A percentile compares a stretch with the other conserved stretches of the same genome.
phyloP scores from a whole-genome alignment of 1,140 invertebrate genomes.

The Drosophila elegans region DNA sequence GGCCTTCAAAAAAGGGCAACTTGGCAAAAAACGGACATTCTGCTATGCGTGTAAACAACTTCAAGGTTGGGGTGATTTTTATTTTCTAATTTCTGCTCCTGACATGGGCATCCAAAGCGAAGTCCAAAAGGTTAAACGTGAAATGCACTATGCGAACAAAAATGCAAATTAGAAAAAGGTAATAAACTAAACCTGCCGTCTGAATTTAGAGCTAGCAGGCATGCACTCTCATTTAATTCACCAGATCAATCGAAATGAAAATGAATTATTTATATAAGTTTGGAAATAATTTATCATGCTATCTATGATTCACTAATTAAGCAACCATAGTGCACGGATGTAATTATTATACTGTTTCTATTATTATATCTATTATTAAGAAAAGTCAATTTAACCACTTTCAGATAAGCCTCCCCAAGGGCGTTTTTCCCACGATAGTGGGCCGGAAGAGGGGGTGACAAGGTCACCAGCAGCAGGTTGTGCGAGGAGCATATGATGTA shows the following conservation, averaged over 20 bases:
- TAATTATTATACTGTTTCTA: too few relatives aligned
- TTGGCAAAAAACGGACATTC: slow-evolving; percentile 17
- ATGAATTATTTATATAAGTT: slow-evolving; percentile 16
- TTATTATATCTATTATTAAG: background rate
- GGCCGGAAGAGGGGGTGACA: background rate
- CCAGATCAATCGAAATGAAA: background rate
- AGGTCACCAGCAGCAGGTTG: slow-evolving; percentile 5
- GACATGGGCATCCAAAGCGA: slow-evolving; percentile 6
- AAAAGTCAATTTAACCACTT: background rate
- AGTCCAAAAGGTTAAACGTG: slow-evolving; percentile 19
- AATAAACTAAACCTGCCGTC: slow-evolving; percentile 7
- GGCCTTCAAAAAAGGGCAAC: slow-evolving; percentile 39
- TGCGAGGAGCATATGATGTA: slow-evolving; percentile 19
- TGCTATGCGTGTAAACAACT: slow-evolving; percentile 28
- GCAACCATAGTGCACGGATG: background rate
- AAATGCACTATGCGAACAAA: slow-evolving; percentile 20
- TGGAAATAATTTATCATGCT: background rate
- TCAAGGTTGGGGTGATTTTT: slow-evolving; percentile 29
- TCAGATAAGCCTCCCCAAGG: slow-evolving; percentile 12
- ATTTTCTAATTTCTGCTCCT: slow-evolving; percentile 15
- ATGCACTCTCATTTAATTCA: background rate
- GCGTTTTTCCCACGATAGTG: background rate
- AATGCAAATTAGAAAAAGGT: slow-evolving; percentile 31
- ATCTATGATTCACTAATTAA: background rate
- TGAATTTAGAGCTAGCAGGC: background rate